A percentile compares a stretch with the other conserved stretches of the same genome.
Conservation (phyloP, 2,113 vertebrate genomes). For the Donacobius atricapilla region DNA sequence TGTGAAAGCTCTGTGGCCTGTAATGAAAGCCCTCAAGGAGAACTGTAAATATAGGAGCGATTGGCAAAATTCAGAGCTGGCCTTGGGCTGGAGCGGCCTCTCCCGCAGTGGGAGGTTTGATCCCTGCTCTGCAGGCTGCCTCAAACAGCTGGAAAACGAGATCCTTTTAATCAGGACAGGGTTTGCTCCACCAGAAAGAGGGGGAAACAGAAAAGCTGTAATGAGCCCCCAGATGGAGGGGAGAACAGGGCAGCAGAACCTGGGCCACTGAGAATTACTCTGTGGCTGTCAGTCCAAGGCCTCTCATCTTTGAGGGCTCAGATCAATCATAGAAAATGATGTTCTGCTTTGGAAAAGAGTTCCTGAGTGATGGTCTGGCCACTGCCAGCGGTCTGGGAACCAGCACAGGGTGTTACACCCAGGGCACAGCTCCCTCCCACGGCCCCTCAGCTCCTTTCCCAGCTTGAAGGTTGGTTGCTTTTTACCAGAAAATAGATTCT, state of each 20-base stretch:
- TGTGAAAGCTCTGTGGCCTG: not conserved
- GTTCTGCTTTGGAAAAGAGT: not conserved
- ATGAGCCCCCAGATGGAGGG: not conserved
- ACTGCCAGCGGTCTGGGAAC: accelerated
- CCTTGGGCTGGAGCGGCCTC: not conserved
- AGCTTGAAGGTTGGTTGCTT: not conserved
- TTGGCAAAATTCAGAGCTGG: slow-evolving; percentile 5
- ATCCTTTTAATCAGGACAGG: not conserved
- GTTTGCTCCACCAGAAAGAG: not conserved
- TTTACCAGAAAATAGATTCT: not conserved
- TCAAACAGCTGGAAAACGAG: not conserved
- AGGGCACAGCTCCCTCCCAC: not conserved
- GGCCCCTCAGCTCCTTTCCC: not conserved
- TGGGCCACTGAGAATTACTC: not conserved
- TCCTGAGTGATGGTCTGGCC: not conserved
- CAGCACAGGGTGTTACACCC: accelerated
- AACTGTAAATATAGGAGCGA: slow-evolving; percentile 22
- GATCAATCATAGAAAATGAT: not conserved
- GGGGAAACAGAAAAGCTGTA: not conserved
- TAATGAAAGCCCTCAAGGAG: slow-evolving; percentile 37
- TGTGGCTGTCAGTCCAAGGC: not conserved
- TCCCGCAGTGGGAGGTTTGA: slow-evolving; percentile 20
- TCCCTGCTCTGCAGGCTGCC: not conserved
- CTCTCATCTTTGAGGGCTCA: not conserved
- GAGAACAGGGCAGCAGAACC: not conserved